Evolutionary conservation across 1,140 invertebrate genomes (phyloP), one percentile per base, ranked within the genome.

Genomic region (Campoletis sonorensis): DNA sequence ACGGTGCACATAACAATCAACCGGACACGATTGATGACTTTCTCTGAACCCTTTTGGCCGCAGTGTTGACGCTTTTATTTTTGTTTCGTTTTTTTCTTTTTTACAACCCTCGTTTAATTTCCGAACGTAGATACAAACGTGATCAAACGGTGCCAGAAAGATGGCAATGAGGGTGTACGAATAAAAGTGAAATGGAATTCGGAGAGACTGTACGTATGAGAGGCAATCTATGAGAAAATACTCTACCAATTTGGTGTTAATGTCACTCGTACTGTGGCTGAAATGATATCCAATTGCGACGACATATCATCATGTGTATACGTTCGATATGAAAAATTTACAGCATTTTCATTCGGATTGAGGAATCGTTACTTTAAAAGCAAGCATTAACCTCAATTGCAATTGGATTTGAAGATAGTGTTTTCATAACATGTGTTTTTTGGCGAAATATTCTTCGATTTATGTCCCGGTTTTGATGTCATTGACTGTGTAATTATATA

Each of bases 11-110:
- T 26, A 58, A 75, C 72, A 54, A 75, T 58, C 72, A 33, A 75
- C 67, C 67, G 67, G 67, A 70, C 45, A 23, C 45, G 72, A 75
- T 75, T 75, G 45, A 75, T 75, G 49, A 21, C 72, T 45, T 58
- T 21, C 15, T 23, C 11, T 18, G 23, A 27, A 1, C 18, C n/a
- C 70, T 21, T 21, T 23, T n/a, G 13, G 26, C 16, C 27, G 4
- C 11, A 30, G 16, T 54, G 51, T 75, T 75, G 27, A 26, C 33
- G 33, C n/a, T 75, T 54, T 75, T 58, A 30, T 26, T 64, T 7
- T 75, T n/a, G n/a, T n/a, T n/a, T n/a, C n/a, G n/a, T n/a, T 75
- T 54, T 75, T 75, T 75, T 49, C 51, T 73, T 45, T 45, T 45
- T 45, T 45, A 11, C 33, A 23, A 54, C n/a, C 40, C 11, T 54